Evolutionary conservation across 2,888 invertebrate species (phyloP).

Genomic region (Chorisops tibialis): DNA sequence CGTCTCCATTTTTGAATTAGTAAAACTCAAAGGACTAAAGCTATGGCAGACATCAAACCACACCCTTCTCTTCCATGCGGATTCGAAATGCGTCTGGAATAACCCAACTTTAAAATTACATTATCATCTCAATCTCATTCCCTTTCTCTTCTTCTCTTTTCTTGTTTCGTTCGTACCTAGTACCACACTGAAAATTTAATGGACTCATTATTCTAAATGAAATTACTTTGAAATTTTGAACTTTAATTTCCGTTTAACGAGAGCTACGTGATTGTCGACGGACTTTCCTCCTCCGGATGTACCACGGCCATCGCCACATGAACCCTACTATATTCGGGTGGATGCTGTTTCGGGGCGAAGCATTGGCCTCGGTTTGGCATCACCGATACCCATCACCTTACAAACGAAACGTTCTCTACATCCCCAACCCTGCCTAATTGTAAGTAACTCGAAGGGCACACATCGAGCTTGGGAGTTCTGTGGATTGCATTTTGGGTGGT

Average conservation of each 20-base stretch:
- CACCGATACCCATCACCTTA: no score
- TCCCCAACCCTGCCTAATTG: neutral
- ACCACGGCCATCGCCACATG: no score
- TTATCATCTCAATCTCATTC: constrained; percentile 7
- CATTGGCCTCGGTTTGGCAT: no score
- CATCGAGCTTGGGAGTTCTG: neutral
- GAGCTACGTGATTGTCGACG: neutral
- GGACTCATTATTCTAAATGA: constrained; percentile 12
- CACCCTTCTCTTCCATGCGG: no score
- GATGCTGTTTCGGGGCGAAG: no score
- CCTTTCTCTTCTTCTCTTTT: neutral
- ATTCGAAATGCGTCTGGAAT: constrained; percentile 13
- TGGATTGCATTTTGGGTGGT: constrained; percentile 2
- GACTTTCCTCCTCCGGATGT: no score
- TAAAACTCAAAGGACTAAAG: neutral
- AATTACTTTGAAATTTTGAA: constrained; percentile 17
- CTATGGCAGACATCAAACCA: no score
- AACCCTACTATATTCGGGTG: no score
- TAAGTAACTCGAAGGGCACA: neutral
- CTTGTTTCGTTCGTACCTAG: neutral
- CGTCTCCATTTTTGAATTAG: no score
- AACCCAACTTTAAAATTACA: constrained; percentile 12
- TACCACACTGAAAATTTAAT: constrained; percentile 10
- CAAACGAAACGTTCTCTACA: no score
- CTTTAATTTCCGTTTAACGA: constrained; percentile 16